phyloP scores from a whole-genome alignment of 2,888 invertebrate genomes.

The Empis livida region DNA sequence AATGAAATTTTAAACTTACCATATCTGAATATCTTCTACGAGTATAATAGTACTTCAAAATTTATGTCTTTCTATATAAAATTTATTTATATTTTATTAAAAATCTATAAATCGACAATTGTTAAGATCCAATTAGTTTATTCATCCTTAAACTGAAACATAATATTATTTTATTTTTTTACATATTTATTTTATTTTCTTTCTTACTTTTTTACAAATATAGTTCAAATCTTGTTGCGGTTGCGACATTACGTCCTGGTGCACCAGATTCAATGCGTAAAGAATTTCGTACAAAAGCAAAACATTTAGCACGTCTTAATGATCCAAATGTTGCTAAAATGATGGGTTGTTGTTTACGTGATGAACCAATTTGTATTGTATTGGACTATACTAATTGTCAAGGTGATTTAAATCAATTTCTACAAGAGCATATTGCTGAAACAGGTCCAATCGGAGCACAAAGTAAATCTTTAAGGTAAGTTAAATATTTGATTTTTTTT shows the following conservation, averaged over 20 bases:
- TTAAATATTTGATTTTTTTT: background rate
- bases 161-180: too few species aligned
- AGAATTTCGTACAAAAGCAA: slow-evolving; percentile 61
- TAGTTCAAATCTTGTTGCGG: slow-evolving; percentile 49
- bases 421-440: slow-evolving; percentile 67
- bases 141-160: too few species aligned
- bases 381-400: slow-evolving; percentile 51
- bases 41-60: too few species aligned
- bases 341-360: slow-evolving; percentile 57
- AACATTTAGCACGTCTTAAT: slow-evolving; percentile 51
- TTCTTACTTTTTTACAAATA: too few species aligned
- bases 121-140: too few species aligned
- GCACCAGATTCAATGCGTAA: slow-evolving; percentile 45
- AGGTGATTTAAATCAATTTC: slow-evolving; percentile 74
- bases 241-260: slow-evolving; percentile 54
- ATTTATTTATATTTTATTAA: background rate
- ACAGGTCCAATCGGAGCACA: slow-evolving; percentile 44
- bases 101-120: background rate
- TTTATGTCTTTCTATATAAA: background rate
- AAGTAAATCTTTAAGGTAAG: slow-evolving; percentile 52
- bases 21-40: background rate
- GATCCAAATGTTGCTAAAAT: slow-evolving; percentile 61
- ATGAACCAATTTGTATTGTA: slow-evolving; percentile 63
- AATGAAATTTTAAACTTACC: too few species aligned
- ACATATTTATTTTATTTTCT: too few species aligned